Evolutionary conservation across 2,888 invertebrate species (phyloP).

Genomic region (Ctena decussata): DNA sequence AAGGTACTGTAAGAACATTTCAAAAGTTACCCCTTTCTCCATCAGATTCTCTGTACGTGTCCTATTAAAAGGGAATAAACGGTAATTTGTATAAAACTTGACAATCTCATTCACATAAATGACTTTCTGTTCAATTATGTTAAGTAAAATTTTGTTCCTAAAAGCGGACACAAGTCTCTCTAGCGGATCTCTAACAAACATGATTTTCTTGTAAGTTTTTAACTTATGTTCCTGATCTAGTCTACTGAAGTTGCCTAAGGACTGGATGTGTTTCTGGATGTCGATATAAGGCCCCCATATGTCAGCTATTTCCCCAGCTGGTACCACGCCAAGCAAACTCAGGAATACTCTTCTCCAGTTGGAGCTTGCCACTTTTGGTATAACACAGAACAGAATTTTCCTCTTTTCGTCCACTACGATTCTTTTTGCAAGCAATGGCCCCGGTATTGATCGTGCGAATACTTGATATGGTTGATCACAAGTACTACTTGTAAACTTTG

Average conservation of each 20-base stretch:
- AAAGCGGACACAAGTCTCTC: constrained; percentile 96
- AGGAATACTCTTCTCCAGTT: constrained; percentile 97
- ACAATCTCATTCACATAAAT: not conserved
- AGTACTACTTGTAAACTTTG: too few relatives aligned
- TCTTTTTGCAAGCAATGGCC: too few relatives aligned
- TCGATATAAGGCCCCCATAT: constrained; percentile 70
- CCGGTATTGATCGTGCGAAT: too few relatives aligned
- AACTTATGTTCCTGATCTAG: constrained; percentile 90
- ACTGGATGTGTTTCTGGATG: constrained; percentile 56
- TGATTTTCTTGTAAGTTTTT: constrained; percentile 93
- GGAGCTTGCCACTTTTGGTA: constrained; percentile 97
- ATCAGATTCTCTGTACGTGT: constrained; percentile 54
- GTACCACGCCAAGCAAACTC: constrained; percentile 90
- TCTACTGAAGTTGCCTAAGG: constrained; percentile 65
- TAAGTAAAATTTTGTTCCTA: constrained; percentile 92
- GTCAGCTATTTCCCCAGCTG: constrained; percentile 61
- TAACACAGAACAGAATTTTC: constrained; percentile 95
- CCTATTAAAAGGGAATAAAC: constrained; percentile 74
- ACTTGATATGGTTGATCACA: too few relatives aligned
- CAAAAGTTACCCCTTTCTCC: constrained; percentile 89
- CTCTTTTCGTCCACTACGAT: constrained; percentile 92
- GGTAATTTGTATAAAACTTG: constrained; percentile 19
- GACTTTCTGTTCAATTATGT: not conserved
- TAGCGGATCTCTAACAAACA: constrained; percentile 96
- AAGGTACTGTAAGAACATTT: constrained; percentile 94